A percentile compares a stretch with the other conserved stretches of the same genome.
Evolutionary conservation across 2,888 invertebrate species (phyloP).

Genomic region (Syritta pipiens): DNA sequence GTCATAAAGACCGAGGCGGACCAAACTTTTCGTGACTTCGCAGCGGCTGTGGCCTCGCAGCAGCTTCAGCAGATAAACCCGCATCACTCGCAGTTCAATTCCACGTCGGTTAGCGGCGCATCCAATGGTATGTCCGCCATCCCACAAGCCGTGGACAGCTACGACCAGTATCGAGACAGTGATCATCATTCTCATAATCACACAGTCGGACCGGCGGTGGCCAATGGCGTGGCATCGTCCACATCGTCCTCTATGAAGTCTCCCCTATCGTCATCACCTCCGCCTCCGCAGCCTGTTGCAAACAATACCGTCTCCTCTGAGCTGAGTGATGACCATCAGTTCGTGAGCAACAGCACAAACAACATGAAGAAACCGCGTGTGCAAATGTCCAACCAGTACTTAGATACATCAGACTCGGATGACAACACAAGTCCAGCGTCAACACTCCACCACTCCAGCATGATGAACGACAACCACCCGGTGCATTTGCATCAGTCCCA

Average conservation of each 20-base stretch:
- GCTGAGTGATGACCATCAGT: conserved; percentile 58
- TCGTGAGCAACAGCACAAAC: conserved; percentile 72
- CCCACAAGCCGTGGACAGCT: conserved; percentile 47
- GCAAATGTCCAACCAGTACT: conserved; percentile 68
- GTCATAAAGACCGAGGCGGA: conserved; percentile 77
- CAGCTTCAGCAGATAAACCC: conserved; percentile 74
- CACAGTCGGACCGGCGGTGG: conserved; percentile 44
- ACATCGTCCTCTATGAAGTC: conserved; percentile 79
- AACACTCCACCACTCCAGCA: conserved; percentile 71
- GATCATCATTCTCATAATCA: conserved; percentile 42
- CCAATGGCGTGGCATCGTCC: conserved; percentile 75
- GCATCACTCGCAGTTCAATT: conserved; percentile 48
- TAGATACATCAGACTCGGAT: conserved; percentile 74
- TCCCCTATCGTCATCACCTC: conserved; percentile 75
- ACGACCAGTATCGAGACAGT: conserved; percentile 49
- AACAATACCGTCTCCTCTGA: conserved; percentile 58
- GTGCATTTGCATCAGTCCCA: conserved; percentile 35
- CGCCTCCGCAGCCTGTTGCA: conserved; percentile 67
- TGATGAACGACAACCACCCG: conserved; percentile 72
- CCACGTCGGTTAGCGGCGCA: not conserved
- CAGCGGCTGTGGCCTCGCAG: conserved; percentile 76
- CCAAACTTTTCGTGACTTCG: conserved; percentile 77
- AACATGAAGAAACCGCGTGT: conserved; percentile 77
- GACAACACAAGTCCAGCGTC: conserved; percentile 74
- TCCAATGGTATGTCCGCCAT: conserved; percentile 69